Evolutionary conservation across 1,140 invertebrate species (phyloP).

Genomic region (Lysiphlebus fabarum): DNA sequence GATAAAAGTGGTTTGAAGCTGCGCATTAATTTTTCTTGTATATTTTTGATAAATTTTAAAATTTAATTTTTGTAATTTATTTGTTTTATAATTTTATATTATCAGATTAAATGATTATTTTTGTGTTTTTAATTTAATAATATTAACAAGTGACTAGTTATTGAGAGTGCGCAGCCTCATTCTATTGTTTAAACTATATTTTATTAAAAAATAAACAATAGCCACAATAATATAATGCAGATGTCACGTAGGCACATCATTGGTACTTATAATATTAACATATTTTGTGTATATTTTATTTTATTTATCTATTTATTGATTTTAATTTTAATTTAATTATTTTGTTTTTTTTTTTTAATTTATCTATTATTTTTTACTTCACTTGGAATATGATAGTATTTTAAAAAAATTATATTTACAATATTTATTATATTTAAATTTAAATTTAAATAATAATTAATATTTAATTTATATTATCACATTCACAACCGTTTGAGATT

Average conservation of each 20-base stretch:
- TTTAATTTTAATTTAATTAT: background rate
- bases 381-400: background rate
- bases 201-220: conserved; percentile 38
- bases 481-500: too few species aligned
- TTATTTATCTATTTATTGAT: conserved; percentile 9
- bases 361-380: background rate
- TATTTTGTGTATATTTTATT: background rate
- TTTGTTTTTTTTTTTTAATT: too few species aligned
- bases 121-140: conserved; percentile 26
- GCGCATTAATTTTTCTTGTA: too few species aligned
- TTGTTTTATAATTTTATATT: too few species aligned
- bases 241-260: conserved; percentile 42
- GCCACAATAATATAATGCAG: conserved; percentile 27
- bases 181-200: conserved; percentile 25
- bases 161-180: conserved; percentile 40
- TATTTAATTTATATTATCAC: too few species aligned
- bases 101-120: too few species aligned
- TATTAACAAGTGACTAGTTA: conserved; percentile 52
- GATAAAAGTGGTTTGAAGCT: too few species aligned
- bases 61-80: too few species aligned
- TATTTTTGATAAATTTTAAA: too few species aligned
- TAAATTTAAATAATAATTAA: too few species aligned
- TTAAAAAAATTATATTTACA: conserved; percentile 10
- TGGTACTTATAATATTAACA: conserved; percentile 30
- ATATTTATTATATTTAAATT: background rate